Conservation (phyloP, 2,113 vertebrate species). For the Ciconia boyciana region DNA sequence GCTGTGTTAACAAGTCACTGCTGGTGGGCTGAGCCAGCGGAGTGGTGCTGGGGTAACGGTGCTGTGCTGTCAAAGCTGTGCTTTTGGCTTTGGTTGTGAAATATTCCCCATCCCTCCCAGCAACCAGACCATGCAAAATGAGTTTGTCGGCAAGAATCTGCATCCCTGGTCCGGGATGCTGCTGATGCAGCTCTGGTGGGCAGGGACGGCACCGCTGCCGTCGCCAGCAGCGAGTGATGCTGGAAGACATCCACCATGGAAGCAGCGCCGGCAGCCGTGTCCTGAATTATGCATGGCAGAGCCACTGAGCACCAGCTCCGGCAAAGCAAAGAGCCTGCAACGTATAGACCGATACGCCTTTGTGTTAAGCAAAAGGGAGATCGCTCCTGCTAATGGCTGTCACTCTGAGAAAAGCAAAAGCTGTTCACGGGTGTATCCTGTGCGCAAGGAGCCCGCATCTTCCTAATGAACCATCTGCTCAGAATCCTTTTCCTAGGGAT, state of each 20-base stretch:
- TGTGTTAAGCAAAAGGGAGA: background rate
- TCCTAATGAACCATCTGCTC: background rate
- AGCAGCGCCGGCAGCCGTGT: background rate
- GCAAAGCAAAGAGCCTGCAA: background rate
- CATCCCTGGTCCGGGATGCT: background rate
- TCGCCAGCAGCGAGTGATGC: background rate
- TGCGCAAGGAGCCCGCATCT: rapidly evolving
- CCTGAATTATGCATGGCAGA: background rate
- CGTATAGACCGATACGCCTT: rapidly evolving
- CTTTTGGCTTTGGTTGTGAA: background rate
- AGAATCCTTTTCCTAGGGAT: background rate
- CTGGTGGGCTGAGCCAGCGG: background rate
- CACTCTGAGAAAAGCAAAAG: background rate
- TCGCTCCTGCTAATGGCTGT: background rate
- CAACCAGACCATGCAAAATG: rapidly evolving
- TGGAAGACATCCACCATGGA: background rate
- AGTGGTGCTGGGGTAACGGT: background rate
- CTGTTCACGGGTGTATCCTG: background rate
- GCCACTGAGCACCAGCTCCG: background rate
- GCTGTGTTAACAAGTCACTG: rapidly evolving
- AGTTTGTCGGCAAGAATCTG: background rate
- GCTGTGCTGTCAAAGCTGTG: background rate
- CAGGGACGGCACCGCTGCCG: rapidly evolving
- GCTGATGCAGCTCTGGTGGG: background rate
- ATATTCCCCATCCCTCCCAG: background rate